phyloP scores from a whole-genome alignment of 1,140 invertebrate species.

The Aphaenogaster floridana region DNA sequence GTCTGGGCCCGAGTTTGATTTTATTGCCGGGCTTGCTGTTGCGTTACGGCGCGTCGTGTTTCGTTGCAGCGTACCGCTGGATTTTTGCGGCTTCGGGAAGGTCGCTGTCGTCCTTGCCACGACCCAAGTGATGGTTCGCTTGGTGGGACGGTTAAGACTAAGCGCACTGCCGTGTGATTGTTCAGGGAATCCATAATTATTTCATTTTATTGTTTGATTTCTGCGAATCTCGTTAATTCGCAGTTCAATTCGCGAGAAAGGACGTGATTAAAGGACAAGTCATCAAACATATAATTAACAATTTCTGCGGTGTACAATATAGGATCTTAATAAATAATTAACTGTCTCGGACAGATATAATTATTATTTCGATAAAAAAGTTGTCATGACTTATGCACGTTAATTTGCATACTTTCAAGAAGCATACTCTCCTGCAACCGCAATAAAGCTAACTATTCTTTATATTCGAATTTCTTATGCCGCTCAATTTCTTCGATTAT shows the following conservation, averaged over 20 bases:
- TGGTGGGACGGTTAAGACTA: constrained; percentile 30
- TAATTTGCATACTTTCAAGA: neutral
- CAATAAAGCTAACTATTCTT: neutral
- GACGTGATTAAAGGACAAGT: neutral
- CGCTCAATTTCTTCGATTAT: neutral
- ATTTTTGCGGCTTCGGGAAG: constrained; percentile 36
- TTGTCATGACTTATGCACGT: neutral
- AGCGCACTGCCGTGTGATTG: neutral
- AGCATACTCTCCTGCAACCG: neutral
- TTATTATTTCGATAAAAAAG: neutral
- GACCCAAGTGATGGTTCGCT: constrained; percentile 6
- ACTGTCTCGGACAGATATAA: neutral
- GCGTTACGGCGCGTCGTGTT: constrained; percentile 5
- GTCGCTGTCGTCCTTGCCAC: constrained; percentile 42
- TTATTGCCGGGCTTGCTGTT: constrained; percentile 40
- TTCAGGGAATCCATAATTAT: neutral
- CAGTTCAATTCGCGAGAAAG: neutral
- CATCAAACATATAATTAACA: neutral
- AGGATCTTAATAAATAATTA: neutral
- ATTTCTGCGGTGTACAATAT: neutral
- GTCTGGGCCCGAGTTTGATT: constrained; percentile 36
- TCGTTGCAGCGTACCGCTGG: neutral
- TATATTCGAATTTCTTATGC: neutral
- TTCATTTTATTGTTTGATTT: constrained; percentile 21
- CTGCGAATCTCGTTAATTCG: neutral